These are phyloP conservation scores for Ferdinandea cuprea DNA, from an alignment of 2,888 invertebrate species.

Conservation along the genomic window DNA sequence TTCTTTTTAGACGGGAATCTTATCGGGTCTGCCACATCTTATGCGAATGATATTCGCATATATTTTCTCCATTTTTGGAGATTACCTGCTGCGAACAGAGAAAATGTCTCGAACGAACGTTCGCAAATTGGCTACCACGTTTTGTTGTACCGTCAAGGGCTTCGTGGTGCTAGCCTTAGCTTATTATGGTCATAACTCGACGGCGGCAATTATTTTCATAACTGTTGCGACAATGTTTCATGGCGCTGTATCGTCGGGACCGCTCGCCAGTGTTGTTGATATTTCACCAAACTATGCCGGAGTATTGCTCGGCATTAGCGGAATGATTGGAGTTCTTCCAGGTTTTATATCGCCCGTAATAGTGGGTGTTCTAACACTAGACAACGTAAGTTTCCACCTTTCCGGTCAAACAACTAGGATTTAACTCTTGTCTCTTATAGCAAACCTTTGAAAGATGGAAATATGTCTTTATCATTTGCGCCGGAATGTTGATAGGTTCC, in stretches of 20 bases:
- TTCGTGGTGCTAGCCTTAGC: conserved; percentile 86
- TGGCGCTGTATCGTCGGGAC: conserved; percentile 88
- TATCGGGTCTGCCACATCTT: conserved; percentile 87
- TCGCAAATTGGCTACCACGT: conserved; percentile 86
- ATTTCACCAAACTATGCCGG: conserved; percentile 86
- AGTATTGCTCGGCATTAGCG: conserved; percentile 86
- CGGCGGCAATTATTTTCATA: conserved; percentile 85
- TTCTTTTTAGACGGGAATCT: conserved; percentile 84
- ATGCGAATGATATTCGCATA: conserved; percentile 86
- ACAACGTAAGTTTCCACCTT: conserved; percentile 85
- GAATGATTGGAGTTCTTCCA: conserved; percentile 85
- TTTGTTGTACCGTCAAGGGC: conserved; percentile 86
- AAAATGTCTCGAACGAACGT: conserved; percentile 86
- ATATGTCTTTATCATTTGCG: conserved; percentile 85
- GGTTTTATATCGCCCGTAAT: conserved; percentile 87
- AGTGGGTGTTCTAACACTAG: conserved; percentile 86
- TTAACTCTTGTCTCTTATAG: too few species aligned
- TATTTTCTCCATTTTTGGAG: conserved; percentile 85
- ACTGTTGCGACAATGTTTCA: conserved; percentile 86
- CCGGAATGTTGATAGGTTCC: conserved; percentile 84
- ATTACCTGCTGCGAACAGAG: conserved; percentile 85
- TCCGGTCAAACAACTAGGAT: not conserved
- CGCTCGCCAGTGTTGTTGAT: conserved; percentile 87
- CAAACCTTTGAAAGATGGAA: conserved; percentile 86
- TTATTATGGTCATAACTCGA: conserved; percentile 86